phyloP scores from a whole-genome alignment of 2,113 vertebrate species.

The Sigmodon hispidus region DNA sequence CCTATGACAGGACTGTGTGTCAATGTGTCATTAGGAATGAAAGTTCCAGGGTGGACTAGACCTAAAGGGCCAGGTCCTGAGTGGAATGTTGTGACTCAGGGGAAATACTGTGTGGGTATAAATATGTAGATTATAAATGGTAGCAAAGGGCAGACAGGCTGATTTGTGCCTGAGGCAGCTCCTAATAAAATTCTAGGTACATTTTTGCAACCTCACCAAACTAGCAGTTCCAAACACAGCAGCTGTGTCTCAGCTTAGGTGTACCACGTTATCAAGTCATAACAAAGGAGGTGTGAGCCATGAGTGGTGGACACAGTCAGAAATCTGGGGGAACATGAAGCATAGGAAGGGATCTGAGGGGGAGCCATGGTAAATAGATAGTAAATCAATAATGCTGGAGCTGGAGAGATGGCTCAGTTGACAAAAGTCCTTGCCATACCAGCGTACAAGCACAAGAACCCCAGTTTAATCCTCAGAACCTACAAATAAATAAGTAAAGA shows the following conservation, averaged over 20 bases:
- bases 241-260: not conserved
- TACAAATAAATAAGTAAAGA: not conserved
- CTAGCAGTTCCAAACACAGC: slow-evolving; percentile 37
- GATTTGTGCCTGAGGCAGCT: not conserved
- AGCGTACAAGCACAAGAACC: not conserved
- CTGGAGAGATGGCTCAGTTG: not conserved
- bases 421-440: not conserved
- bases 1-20: not conserved
- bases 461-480: not conserved
- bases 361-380: not conserved
- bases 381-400: not conserved
- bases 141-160: not conserved
- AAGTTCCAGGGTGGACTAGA: not conserved
- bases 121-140: not conserved
- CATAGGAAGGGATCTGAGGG: not conserved
- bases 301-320: not conserved
- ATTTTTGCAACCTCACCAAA: slow-evolving; percentile 47
- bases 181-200: not conserved
- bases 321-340: not conserved
- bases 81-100: not conserved
- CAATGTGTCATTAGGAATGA: not conserved
- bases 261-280: slow-evolving; percentile 30
- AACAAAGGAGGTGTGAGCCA: slow-evolving; percentile 14
- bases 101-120: not conserved
- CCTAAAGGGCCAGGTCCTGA: not conserved